These are phyloP conservation scores for Lissonota sp. DNA, from an alignment of 2,888 invertebrate species.

Conservation along the genomic window DNA sequence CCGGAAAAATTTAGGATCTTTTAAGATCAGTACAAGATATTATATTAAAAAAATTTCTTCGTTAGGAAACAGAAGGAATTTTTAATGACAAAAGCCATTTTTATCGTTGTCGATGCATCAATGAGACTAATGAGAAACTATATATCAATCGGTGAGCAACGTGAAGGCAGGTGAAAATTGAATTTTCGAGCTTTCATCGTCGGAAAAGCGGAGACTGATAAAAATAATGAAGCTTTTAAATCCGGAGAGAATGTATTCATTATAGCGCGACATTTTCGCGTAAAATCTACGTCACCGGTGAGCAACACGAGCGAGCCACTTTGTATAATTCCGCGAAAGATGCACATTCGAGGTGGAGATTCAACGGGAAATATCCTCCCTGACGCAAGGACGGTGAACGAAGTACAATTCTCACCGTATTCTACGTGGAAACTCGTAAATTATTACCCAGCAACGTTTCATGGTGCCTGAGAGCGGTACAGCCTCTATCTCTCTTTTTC, in stretches of 20 bases:
- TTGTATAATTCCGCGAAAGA: conserved; percentile 27
- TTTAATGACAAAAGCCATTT: too few relatives aligned
- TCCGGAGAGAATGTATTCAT: not conserved
- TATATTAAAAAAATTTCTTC: too few relatives aligned
- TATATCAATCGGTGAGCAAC: too few relatives aligned
- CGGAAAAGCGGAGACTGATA: too few relatives aligned
- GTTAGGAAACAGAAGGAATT: too few relatives aligned
- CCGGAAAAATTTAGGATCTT: too few relatives aligned
- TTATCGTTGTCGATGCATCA: too few relatives aligned
- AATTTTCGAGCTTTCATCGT: too few relatives aligned
- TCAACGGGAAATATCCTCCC: conserved; percentile 15
- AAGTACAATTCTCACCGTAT: conserved; percentile 36
- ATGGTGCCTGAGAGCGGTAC: conserved; percentile 30
- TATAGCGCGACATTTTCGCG: not conserved
- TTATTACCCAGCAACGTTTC: conserved; percentile 60
- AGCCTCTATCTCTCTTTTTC: not conserved
- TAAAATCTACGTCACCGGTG: not conserved
- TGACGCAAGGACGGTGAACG: conserved; percentile 1
- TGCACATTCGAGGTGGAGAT: conserved; percentile 39
- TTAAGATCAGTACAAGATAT: too few relatives aligned
- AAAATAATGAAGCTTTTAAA: not conserved
- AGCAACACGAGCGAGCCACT: conserved; percentile 14
- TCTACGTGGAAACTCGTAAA: conserved; percentile 54
- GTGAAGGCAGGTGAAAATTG: too few relatives aligned
- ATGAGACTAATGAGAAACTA: too few relatives aligned